phyloP scores from a whole-genome alignment of 2,888 invertebrate genomes.

The Xestia sexstrigata region DNA sequence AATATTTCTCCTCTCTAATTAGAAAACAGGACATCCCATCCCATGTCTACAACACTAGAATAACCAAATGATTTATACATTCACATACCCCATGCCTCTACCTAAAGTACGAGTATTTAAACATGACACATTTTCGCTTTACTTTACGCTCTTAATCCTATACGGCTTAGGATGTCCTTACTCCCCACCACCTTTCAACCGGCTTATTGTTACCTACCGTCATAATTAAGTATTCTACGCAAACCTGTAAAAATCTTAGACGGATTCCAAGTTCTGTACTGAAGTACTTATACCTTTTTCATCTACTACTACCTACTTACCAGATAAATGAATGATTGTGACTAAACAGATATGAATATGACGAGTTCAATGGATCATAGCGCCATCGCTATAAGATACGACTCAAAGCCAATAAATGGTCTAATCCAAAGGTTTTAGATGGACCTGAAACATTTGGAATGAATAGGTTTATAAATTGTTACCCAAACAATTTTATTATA shows the following conservation, averaged over 20 bases:
- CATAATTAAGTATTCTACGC: conserved; percentile 5
- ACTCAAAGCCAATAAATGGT: neutral
- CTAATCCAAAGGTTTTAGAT: neutral
- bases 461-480: neutral
- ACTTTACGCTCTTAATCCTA: neutral
- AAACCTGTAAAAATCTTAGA: neutral
- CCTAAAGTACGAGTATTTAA: neutral
- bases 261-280: neutral
- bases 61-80: conserved; percentile 3
- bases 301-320: neutral
- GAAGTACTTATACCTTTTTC: neutral
- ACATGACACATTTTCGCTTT: neutral
- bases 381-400: neutral
- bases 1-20: conserved; percentile 10
- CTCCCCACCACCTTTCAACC: neutral
- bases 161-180: neutral
- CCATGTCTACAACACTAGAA: neutral
- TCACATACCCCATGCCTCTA: neutral
- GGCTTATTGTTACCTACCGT: neutral
- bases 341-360: neutral
- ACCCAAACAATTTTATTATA: neutral
- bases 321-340: neutral
- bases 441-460: neutral
- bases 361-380: neutral
- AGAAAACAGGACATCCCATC: conserved; percentile 2